phyloP scores from a whole-genome alignment of 2,113 vertebrate species.

The Delphinus delphis region DNA sequence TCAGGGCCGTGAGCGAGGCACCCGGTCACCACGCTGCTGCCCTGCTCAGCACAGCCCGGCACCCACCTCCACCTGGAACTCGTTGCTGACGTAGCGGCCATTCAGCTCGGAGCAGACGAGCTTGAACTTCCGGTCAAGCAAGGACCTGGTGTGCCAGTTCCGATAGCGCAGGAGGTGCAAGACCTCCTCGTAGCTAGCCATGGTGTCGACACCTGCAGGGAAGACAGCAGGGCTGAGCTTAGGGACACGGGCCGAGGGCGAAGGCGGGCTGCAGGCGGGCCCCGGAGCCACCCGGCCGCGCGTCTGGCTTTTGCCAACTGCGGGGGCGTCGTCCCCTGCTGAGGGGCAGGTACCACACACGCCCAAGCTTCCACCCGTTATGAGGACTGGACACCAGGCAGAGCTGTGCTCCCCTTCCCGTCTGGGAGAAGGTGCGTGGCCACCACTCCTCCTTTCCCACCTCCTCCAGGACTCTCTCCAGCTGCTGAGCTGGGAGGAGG shows the following conservation, averaged over 20 bases:
- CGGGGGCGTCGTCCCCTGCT: accelerated
- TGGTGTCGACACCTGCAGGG: slow-evolving; percentile 92
- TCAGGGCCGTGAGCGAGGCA: accelerated
- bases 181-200: slow-evolving; percentile 95
- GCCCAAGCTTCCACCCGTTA: accelerated
- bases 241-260: accelerated
- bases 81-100: slow-evolving; percentile 97
- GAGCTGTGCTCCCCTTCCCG: accelerated
- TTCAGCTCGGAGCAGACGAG: slow-evolving; percentile 97
- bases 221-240: not conserved
- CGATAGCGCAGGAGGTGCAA: slow-evolving; percentile 94
- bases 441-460: accelerated
- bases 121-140: slow-evolving; percentile 97
- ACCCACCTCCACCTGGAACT: slow-evolving; percentile 96
- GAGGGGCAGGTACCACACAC: accelerated
- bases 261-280: not conserved
- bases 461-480: not conserved
- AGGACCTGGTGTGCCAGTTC: slow-evolving; percentile 92
- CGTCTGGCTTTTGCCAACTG: not conserved
- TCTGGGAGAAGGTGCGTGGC: not conserved
- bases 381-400: not conserved
- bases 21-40: not conserved
- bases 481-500: not conserved
- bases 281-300: accelerated
- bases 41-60: accelerated